Evolutionary conservation across 2,888 invertebrate genomes (phyloP).

Genomic region (Drosophila planitibia): DNA sequence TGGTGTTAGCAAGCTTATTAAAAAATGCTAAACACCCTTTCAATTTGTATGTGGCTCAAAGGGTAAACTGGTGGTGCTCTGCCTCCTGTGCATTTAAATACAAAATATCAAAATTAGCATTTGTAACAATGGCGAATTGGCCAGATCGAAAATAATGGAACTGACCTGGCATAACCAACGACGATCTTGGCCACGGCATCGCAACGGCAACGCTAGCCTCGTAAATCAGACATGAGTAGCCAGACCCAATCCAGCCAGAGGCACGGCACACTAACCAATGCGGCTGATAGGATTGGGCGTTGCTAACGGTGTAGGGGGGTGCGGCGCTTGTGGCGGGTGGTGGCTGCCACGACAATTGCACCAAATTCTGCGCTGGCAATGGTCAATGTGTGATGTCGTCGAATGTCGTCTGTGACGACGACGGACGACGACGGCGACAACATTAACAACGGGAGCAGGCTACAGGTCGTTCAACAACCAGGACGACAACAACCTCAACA

Average conservation of each 20-base stretch:
- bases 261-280: conserved; percentile 1
- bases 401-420: conserved; percentile 82
- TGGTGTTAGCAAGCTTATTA: accelerated
- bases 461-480: conserved; percentile 57
- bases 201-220: conserved; percentile 39
- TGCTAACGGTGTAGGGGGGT: neutral
- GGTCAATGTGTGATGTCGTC: conserved; percentile 83
- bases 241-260: neutral
- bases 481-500: conserved; percentile 24
- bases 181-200: conserved; percentile 69
- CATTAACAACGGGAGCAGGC: conserved; percentile 78
- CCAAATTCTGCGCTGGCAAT: conserved; percentile 71
- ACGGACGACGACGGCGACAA: conserved; percentile 72
- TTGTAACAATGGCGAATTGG: conserved; percentile 84
- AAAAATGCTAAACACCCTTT: neutral
- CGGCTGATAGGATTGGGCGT: conserved; percentile 1
- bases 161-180: conserved; percentile 75
- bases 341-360: conserved; percentile 64
- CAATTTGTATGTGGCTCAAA: conserved; percentile 1
- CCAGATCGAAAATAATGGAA: conserved; percentile 74
- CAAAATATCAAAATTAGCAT: conserved; percentile 85
- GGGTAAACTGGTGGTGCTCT: conserved; percentile 36
- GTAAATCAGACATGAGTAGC: conserved; percentile 71
- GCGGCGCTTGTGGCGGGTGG: conserved; percentile 10
- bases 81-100: conserved; percentile 81